A percentile compares a stretch with the other conserved stretches of the same genome.
These are phyloP conservation scores for Pteropus rufus DNA, from an alignment of 2,797 vertebrate genomes.

Conservation along the genomic window DNA sequence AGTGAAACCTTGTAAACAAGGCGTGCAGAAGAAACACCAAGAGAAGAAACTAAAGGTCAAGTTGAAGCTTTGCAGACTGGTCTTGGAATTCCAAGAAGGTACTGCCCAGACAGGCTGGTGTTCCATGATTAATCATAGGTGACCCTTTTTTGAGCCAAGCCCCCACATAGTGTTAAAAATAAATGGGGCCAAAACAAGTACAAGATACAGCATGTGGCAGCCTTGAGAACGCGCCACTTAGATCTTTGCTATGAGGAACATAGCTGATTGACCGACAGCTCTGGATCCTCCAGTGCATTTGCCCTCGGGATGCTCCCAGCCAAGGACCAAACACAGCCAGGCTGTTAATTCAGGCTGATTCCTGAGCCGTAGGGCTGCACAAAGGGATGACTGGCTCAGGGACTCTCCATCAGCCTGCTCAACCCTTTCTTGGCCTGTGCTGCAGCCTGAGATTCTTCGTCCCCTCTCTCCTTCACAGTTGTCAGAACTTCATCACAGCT, in stretches of 20 bases:
- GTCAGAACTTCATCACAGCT: background rate
- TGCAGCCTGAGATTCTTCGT: background rate
- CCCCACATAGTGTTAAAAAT: background rate
- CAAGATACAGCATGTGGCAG: background rate
- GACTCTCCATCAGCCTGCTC: background rate
- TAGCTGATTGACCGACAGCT: background rate
- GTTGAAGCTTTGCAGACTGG: background rate
- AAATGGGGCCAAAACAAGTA: background rate
- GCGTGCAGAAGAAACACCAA: background rate
- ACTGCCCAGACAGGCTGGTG: background rate
- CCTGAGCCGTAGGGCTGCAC: background rate
- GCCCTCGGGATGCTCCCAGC: background rate
- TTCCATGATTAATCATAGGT: background rate
- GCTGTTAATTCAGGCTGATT: background rate
- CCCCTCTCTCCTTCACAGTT: background rate
- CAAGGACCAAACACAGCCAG: background rate
- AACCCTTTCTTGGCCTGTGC: background rate
- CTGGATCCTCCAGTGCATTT: background rate
- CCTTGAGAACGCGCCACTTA: background rate
- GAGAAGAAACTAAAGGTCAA: background rate
- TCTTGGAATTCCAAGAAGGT: background rate
- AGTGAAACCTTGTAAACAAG: background rate
- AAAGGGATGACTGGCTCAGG: background rate
- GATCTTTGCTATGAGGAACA: too few species aligned
- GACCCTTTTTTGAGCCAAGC: background rate